Evolutionary conservation across 2,888 invertebrate genomes (phyloP).

Genomic region (Cylloceria caligata): DNA sequence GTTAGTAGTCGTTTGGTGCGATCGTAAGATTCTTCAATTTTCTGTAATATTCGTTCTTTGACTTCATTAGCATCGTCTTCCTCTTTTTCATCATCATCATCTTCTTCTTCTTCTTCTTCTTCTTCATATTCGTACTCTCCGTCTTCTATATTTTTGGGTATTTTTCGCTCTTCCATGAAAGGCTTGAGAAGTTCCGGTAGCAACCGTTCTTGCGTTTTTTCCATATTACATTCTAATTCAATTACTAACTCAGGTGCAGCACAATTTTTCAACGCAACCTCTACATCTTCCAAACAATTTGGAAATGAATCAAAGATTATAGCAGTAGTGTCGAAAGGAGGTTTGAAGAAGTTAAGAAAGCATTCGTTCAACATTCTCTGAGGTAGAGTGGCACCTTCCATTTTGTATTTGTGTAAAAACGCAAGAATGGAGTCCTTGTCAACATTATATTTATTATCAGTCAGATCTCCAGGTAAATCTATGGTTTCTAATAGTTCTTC

Average conservation of each 20-base stretch:
- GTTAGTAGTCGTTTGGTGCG: slow-evolving; percentile 83
- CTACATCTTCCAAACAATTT: slow-evolving; percentile 86
- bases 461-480: slow-evolving; percentile 67
- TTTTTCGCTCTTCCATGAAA: slow-evolving; percentile 83
- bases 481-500: slow-evolving; percentile 55
- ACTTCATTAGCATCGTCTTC: slow-evolving; percentile 36
- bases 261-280: slow-evolving; percentile 85
- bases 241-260: slow-evolving; percentile 87
- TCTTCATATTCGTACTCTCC: neutral
- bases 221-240: slow-evolving; percentile 84
- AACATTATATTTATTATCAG: slow-evolving; percentile 65
- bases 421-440: slow-evolving; percentile 66
- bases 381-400: slow-evolving; percentile 85
- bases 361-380: slow-evolving; percentile 84
- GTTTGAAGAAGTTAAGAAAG: slow-evolving; percentile 84
- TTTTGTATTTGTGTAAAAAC: slow-evolving; percentile 86
- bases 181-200: slow-evolving; percentile 81
- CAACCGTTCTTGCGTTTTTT: slow-evolving; percentile 82
- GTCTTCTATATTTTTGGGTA: slow-evolving; percentile 63
- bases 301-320: slow-evolving; percentile 89
- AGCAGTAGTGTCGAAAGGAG: slow-evolving; percentile 85
- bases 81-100: slow-evolving; percentile 11
- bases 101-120: slow-evolving; percentile 20
- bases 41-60: slow-evolving; percentile 83
- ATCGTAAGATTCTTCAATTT: slow-evolving; percentile 85